phyloP scores from a whole-genome alignment of 1,140 invertebrate species.

The Orchesella cincta region DNA sequence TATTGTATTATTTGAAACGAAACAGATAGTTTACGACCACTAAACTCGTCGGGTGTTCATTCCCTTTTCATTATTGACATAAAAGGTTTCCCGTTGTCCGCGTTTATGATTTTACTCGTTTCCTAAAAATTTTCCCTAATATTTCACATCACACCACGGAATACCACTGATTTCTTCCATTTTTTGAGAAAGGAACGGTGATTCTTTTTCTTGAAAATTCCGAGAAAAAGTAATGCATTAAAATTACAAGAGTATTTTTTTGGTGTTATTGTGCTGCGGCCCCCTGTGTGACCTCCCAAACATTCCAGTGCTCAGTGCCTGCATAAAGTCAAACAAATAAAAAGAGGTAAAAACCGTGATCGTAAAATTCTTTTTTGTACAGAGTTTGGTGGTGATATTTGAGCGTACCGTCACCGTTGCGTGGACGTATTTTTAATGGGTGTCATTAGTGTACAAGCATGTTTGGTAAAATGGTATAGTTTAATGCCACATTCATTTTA shows the following conservation, averaged over 20 bases:
- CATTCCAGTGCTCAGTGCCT: background rate
- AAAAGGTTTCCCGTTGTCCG: background rate
- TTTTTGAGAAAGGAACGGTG: background rate
- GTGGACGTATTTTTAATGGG: background rate
- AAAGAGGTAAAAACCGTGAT: background rate
- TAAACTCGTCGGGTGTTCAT: constrained; percentile 24
- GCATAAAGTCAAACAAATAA: background rate
- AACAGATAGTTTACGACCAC: background rate
- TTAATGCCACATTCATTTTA: too few species aligned
- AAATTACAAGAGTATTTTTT: background rate
- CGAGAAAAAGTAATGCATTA: background rate
- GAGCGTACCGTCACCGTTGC: too few species aligned
- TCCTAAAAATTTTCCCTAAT: background rate
- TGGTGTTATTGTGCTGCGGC: background rate
- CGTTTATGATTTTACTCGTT: background rate
- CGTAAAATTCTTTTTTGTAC: background rate
- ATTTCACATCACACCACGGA: background rate
- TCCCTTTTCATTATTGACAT: constrained; percentile 22
- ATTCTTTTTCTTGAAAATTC: background rate
- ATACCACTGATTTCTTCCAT: constrained; percentile 5
- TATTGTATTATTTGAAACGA: background rate
- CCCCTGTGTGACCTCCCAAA: constrained; percentile 4
- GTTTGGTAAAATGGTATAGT: background rate
- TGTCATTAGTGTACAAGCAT: constrained; percentile 9
- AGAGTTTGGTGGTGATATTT: background rate